Base-by-base conservation (phyloP, 2,797 vertebrate species). In the Selene dorsalis region DNA sequence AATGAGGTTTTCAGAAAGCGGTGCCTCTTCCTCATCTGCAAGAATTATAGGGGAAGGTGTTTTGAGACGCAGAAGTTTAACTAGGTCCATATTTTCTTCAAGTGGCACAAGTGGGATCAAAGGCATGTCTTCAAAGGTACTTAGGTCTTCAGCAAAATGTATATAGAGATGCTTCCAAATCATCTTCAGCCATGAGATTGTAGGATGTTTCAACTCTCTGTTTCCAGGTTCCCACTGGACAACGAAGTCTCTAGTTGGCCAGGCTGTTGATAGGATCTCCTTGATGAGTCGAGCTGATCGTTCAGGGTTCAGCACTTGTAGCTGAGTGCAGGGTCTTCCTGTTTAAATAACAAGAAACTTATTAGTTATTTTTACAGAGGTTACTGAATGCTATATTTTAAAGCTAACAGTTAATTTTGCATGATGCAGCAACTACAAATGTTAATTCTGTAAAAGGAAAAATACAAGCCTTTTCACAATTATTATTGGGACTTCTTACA, bases 91-190 rank as follows among this genome's bases (percentile, higher is more conserved):
- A 72, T 59, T 91, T 89, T 97, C 96, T 69, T 95, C 94, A 47
- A 99, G 92, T 70, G 93, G 84, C 39, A 93, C 94, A 91, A 93
- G 95, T 68, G 98, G 98, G 76, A 99, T 97, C 91, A 99, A 97
- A 4, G 98, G 98, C 96, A 98, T 96, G 84, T 99, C 97, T 91
- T 99, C 97, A 94, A 99, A 98, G 22, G 93, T 90, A 85, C 94
- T 95, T 80, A 99, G 84, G 87, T 99, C 97, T 84, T 98, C 97
- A 75, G 97, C 84, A 95, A 98, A 99, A 93, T 99, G 89, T 77
- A 98, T 96, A 63, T 99, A 99, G 1, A 99, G 94, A 89, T 97
- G 96, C 91, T 96, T 99, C 98, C 98, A 99, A 84, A 99, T 93
- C 94, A 96, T 96, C 85, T 96, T 97, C 60, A 99, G 92, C 98